These are phyloP conservation scores for Pogona vitticeps DNA, from an alignment of 2,113 vertebrate genomes.

Conservation along the genomic window DNA sequence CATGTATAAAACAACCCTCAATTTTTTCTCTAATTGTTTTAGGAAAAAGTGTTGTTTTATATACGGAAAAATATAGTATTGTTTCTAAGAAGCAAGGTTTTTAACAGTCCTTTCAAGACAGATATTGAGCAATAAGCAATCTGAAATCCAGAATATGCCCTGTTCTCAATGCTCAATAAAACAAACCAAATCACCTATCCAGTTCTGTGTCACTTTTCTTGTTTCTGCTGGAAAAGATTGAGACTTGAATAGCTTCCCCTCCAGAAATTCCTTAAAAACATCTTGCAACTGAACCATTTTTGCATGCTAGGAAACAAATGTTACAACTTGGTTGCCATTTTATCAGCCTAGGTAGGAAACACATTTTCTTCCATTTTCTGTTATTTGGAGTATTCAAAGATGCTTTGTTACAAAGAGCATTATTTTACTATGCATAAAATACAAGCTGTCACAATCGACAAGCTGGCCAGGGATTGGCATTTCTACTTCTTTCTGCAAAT, in stretches of 20 bases:
- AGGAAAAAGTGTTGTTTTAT: too few relatives aligned
- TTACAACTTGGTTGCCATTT: background rate
- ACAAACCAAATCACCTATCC: too few relatives aligned
- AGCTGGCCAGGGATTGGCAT: background rate
- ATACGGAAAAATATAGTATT: too few relatives aligned
- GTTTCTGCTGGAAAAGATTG: background rate
- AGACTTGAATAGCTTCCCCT: too few relatives aligned
- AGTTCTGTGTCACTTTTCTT: too few relatives aligned
- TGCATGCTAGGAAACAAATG: background rate
- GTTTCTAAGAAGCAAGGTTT: too few relatives aligned
- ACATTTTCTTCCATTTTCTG: background rate
- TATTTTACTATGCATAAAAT: background rate
- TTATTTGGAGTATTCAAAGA: background rate
- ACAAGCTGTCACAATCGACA: background rate
- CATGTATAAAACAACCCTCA: too few relatives aligned
- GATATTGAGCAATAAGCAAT: background rate
- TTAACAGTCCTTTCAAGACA: background rate
- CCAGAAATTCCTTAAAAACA: too few relatives aligned
- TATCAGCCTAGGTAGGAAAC: background rate
- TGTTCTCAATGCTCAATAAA: background rate
- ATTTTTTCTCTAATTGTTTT: too few relatives aligned
- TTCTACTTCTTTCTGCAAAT: background rate
- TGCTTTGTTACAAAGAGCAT: background rate
- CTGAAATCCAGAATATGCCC: background rate
- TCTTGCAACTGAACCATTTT: background rate